Conservation (phyloP, 1,140 invertebrate genomes). For the Solen grandis region DNA sequence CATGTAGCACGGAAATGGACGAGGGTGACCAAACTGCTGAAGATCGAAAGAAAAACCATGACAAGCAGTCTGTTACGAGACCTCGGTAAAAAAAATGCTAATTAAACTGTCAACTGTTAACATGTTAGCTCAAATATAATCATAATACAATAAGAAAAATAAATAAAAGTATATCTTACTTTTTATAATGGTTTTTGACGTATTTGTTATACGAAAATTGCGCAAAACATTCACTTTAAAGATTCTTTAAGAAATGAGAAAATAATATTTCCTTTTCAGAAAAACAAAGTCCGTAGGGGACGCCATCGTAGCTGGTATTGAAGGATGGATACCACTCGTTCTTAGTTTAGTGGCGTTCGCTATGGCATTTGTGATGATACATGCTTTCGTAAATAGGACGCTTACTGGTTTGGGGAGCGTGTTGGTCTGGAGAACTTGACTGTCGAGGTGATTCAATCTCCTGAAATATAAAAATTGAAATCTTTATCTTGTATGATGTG, state of each 20-base stretch:
- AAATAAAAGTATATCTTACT: too few relatives aligned
- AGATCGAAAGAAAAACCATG: background rate
- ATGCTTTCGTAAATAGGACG: slow-evolving; percentile 37
- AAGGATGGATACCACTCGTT: slow-evolving; percentile 9
- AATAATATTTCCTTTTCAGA: slow-evolving; percentile 10
- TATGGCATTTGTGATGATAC: slow-evolving; percentile 32
- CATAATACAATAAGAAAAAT: too few relatives aligned
- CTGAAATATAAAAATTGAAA: too few relatives aligned
- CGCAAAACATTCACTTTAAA: background rate
- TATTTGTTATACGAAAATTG: background rate
- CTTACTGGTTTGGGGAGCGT: slow-evolving; percentile 40
- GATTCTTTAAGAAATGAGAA: background rate
- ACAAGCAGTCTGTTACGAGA: background rate
- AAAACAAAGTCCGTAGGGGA: slow-evolving; percentile 22
- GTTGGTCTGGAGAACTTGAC: slow-evolving; percentile 46
- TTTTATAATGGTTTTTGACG: background rate
- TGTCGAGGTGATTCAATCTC: slow-evolving; percentile 41
- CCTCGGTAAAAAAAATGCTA: background rate
- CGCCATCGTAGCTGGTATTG: slow-evolving; percentile 26
- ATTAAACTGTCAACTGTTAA: background rate
- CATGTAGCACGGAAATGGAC: background rate
- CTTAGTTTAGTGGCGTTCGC: slow-evolving; percentile 4
- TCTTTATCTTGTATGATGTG: too few relatives aligned
- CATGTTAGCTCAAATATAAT: background rate
- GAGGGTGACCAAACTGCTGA: background rate